phyloP scores from a whole-genome alignment of 2,888 invertebrate genomes.

The Dione juno region DNA sequence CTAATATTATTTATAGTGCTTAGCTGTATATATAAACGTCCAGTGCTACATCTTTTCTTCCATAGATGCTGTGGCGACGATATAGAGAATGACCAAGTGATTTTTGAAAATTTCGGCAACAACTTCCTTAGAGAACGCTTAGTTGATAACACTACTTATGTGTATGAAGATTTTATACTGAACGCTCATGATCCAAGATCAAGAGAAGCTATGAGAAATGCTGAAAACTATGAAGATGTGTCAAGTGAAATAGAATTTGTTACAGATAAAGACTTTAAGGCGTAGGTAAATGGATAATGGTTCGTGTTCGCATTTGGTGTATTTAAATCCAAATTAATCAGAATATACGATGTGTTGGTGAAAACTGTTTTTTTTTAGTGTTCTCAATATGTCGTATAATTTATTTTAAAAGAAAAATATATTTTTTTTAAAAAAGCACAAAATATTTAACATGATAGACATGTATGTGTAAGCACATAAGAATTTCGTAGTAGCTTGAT shows the following conservation, averaged over 20 bases:
- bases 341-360: not conserved
- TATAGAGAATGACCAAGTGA: slow-evolving; percentile 71
- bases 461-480: too few species aligned
- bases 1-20: slow-evolving; percentile 66
- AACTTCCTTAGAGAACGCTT: slow-evolving; percentile 68
- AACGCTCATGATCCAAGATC: slow-evolving; percentile 38
- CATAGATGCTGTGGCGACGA: slow-evolving; percentile 68
- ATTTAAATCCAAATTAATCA: not conserved
- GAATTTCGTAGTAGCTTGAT: too few species aligned
- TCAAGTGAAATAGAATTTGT: slow-evolving; percentile 17
- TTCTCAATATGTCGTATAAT: too few species aligned
- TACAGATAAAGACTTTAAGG: not conserved
- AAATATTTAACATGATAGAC: too few species aligned
- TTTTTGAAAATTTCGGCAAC: slow-evolving; percentile 68
- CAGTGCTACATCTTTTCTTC: slow-evolving; percentile 67
- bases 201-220: slow-evolving; percentile 10
- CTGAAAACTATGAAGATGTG: not conserved
- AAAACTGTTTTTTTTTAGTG: not conserved
- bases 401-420: too few species aligned
- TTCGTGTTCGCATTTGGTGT: not conserved
- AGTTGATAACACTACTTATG: slow-evolving; percentile 47
- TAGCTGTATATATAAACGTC: slow-evolving; percentile 67
- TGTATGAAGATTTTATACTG: slow-evolving; percentile 12
- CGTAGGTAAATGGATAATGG: not conserved
- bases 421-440: too few species aligned